Conservation (phyloP, 2,113 vertebrate genomes). For the Erinaceus europaeus region DNA sequence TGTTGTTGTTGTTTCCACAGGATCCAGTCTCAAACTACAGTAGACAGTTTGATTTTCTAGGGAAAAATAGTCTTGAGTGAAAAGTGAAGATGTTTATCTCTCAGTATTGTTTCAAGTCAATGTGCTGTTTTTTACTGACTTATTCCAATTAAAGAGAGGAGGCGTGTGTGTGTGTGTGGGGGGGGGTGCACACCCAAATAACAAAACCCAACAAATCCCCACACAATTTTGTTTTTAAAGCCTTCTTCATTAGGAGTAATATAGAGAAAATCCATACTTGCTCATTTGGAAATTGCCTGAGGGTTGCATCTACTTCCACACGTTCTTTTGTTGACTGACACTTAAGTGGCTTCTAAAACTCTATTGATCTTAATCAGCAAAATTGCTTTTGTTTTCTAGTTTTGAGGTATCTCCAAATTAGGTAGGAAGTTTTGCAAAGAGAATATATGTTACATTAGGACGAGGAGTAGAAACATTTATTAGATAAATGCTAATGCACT, state of each 20-base stretch:
- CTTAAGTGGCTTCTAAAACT: constrained; percentile 45
- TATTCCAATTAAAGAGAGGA: neutral
- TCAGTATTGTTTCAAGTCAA: neutral
- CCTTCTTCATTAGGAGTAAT: constrained; percentile 36
- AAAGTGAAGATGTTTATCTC: constrained; percentile 13
- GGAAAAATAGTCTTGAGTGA: neutral
- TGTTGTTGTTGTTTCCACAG: neutral
- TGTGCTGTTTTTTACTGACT: constrained; percentile 18
- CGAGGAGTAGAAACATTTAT: neutral
- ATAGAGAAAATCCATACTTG: constrained; percentile 38
- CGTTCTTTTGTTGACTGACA: constrained; percentile 12
- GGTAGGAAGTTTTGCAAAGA: neutral
- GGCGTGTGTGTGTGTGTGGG: too few species aligned
- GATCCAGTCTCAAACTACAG: neutral
- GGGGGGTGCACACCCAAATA: neutral
- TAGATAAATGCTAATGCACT: neutral
- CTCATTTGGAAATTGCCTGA: constrained; percentile 17
- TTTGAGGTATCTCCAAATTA: constrained; percentile 26
- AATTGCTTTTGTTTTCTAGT: constrained; percentile 22
- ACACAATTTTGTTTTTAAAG: constrained; percentile 9
- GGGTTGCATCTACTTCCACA: neutral
- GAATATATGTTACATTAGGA: neutral
- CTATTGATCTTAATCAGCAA: constrained; percentile 47
- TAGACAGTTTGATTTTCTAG: neutral
- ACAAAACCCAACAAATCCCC: neutral